phyloP scores from a whole-genome alignment of 2,113 vertebrate species.

The Ciconia maguari region DNA sequence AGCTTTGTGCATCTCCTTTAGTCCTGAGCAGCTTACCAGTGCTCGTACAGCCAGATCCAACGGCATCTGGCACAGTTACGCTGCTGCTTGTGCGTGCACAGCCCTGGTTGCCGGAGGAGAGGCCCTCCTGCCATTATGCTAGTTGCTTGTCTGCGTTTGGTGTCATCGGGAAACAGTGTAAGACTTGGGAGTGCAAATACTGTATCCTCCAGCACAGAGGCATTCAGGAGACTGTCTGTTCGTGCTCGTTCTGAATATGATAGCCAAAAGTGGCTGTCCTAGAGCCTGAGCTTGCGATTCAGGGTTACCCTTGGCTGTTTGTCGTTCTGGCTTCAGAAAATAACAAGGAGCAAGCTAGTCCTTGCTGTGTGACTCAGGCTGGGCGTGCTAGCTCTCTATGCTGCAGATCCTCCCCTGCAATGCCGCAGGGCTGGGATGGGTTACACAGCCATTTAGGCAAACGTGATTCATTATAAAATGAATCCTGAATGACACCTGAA shows the following conservation, averaged over 20 bases:
- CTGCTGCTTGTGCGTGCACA: not conserved
- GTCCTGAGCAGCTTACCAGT: not conserved
- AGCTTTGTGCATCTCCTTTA: not conserved
- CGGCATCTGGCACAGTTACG: not conserved
- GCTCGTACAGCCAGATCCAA: not conserved
- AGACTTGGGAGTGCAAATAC: not conserved
- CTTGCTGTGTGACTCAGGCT: not conserved
- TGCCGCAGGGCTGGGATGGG: rapidly evolving
- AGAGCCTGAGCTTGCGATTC: not conserved
- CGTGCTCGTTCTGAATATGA: rapidly evolving
- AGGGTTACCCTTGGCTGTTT: not conserved
- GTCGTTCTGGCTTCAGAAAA: not conserved
- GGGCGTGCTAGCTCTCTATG: not conserved
- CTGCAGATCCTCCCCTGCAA: not conserved
- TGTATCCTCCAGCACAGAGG: not conserved
- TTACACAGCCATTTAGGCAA: not conserved
- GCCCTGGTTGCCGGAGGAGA: not conserved
- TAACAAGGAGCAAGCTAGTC: not conserved
- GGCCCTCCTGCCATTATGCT: not conserved
- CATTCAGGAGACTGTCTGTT: not conserved
- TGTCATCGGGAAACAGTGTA: not conserved
- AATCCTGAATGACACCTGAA: not conserved
- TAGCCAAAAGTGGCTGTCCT: not conserved
- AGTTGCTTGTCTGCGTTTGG: not conserved
- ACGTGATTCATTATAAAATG: rapidly evolving